Percentiles rank a stretch among this genome's conserved stretches.
These are phyloP conservation scores for Cerastis leucographa DNA, from an alignment of 2,888 invertebrate species.

Conservation along the genomic window DNA sequence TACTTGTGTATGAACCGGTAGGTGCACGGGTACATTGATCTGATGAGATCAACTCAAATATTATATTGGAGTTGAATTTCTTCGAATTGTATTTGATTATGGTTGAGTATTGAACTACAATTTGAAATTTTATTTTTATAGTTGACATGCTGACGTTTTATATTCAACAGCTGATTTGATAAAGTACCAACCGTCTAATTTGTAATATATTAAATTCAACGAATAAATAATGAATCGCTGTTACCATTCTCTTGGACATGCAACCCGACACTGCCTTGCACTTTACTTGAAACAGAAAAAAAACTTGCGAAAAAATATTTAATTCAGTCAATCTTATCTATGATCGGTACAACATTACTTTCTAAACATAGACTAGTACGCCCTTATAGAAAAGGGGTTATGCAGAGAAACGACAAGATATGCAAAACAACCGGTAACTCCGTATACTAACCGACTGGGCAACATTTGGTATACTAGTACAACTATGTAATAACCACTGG, in stretches of 20 bases:
- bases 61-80: conserved; percentile 27
- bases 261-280: conserved; percentile 25
- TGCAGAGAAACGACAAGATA: conserved; percentile 65
- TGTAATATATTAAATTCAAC: conserved; percentile 3
- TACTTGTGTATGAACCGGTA: conserved; percentile 41
- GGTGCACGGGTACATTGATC: conserved; percentile 44
- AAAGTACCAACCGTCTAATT: neutral
- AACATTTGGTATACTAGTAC: conserved; percentile 62
- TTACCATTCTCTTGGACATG: neutral
- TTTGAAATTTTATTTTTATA: neutral
- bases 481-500: conserved; percentile 62
- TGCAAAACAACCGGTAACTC: conserved; percentile 68
- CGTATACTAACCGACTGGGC: conserved; percentile 46
- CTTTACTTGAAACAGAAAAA: neutral
- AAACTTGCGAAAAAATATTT: neutral
- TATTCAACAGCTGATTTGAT: neutral
- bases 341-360: conserved; percentile 52
- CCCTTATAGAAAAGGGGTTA: conserved; percentile 64
- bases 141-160: conserved; percentile 20
- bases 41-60: conserved; percentile 27
- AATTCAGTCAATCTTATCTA: conserved; percentile 24
- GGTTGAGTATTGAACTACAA: conserved; percentile 14
- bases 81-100: conserved; percentile 11
- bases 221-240: conserved; percentile 38
- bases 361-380: conserved; percentile 59